Base-by-base conservation (phyloP, 2,797 vertebrate genomes). In the Gorsachius magnificus region DNA sequence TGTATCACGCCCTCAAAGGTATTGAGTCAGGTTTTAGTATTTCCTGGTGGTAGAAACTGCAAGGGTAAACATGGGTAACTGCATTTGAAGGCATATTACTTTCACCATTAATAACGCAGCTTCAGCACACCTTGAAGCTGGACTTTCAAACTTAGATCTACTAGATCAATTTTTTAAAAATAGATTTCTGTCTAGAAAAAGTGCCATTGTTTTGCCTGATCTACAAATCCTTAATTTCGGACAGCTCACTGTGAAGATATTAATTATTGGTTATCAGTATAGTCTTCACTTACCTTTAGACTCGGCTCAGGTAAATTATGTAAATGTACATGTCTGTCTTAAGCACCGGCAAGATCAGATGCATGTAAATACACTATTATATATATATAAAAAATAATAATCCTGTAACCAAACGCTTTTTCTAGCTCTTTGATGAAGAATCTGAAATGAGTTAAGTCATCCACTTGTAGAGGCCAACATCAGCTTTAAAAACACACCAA, bases 361-460 rank as follows among this genome's bases (percentile, higher is more conserved):
- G 31, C 36, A 95, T 91, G 68, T 80, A 95, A 97, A 91, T 89
- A 75, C 9, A 11, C 22, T 64, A 50, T 58, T 41, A 58, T 28
- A 46, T 46, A 21, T 46, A 46, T 46, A 74, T n/a, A 36, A 35
- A 57, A 48, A 5, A 36, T 10, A 5, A 43, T 10, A 74, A 41
- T 75, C 17, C n/a, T 82, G 24, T 41, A 74, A 53, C 74, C 20
- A 72, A 82, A 76, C 50, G 71, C 24, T 79, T 81, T 77, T 92
- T 83, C 69, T 80, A 88, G 41, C 25, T 90, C 85, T 91, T 92
- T 95, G 66, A 81, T 81, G 89, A 85, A 86, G 28, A 88, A 89
- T 75, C 69, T 24, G 7, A 69, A 94, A 78, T 74, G 36, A 91
- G n/a, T 83, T 71, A 94, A 94, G 46, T 72, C 63, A 79, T 80